Evolutionary conservation across 1,140 invertebrate species (phyloP).

Genomic region (Aphaenogaster rudis): DNA sequence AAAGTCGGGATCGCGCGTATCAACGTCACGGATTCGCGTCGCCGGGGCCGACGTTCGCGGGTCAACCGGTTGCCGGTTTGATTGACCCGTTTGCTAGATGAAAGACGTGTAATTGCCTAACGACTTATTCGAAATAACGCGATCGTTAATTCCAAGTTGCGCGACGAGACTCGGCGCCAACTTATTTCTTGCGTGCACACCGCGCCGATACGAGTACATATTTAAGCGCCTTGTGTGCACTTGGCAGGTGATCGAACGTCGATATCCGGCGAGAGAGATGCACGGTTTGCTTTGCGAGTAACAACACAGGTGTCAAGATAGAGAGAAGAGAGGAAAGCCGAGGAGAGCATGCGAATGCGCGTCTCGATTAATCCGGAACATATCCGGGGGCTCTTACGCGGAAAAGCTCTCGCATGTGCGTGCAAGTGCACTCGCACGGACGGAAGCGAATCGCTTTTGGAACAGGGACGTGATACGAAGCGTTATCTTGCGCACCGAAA

Average conservation of each 20-base stretch:
- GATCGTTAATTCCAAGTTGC: constrained; percentile 70
- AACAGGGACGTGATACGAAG: constrained; percentile 1
- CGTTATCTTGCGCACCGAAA: constrained; percentile 17
- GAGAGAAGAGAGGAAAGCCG: not conserved
- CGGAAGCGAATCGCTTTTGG: constrained; percentile 24
- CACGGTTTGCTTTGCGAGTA: constrained; percentile 67
- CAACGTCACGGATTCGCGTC: constrained; percentile 35
- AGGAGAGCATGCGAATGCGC: constrained; percentile 18
- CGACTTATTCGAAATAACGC: constrained; percentile 66
- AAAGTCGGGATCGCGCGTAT: not conserved
- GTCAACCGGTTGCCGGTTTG: constrained; percentile 59
- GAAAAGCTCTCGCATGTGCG: not conserved
- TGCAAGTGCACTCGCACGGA: not conserved
- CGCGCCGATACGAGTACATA: not conserved
- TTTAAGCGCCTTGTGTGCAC: constrained; percentile 56
- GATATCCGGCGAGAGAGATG: constrained; percentile 40
- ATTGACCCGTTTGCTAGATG: constrained; percentile 73
- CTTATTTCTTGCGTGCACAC: not conserved
- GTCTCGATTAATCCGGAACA: constrained; percentile 68
- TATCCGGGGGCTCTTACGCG: not conserved
- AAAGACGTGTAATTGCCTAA: constrained; percentile 75
- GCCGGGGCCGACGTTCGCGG: not conserved
- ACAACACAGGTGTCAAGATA: constrained; percentile 69
- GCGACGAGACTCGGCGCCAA: constrained; percentile 17
- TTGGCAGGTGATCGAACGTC: constrained; percentile 68